Conservation (phyloP, 2,113 vertebrate genomes). For the Pelecanoides urinatrix region DNA sequence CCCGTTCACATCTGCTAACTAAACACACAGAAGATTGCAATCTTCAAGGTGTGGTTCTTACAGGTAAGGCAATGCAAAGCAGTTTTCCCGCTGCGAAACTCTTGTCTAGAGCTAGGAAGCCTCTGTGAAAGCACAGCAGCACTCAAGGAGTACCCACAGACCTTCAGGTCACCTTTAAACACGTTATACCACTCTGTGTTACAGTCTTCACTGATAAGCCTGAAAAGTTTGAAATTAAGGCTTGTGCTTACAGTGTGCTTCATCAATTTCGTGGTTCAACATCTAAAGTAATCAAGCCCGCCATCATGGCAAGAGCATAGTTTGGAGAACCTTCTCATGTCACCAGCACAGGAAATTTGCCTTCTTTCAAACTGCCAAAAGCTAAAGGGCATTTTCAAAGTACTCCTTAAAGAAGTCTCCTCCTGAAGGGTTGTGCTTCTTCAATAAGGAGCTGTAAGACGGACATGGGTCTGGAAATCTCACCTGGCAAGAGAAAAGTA, state of each 20-base stretch:
- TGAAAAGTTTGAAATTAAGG: not conserved
- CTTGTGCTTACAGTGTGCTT: not conserved
- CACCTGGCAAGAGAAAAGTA: not conserved
- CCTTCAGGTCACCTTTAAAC: not conserved
- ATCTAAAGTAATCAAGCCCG: not conserved
- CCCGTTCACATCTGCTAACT: slow-evolving; percentile 85
- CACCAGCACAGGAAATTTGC: not conserved
- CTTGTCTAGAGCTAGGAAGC: not conserved
- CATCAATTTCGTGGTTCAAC: not conserved
- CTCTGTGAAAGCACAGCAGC: not conserved
- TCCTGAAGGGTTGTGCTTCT: not conserved
- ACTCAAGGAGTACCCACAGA: not conserved
- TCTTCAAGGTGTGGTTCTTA: not conserved
- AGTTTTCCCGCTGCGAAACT: not conserved
- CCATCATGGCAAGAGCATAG: not conserved
- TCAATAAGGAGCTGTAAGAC: not conserved
- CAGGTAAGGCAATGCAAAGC: not conserved
- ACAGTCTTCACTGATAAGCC: not conserved
- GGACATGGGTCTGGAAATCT: not conserved
- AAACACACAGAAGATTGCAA: not conserved
- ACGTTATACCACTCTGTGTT: not conserved
- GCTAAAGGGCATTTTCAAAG: not conserved
- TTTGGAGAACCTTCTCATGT: not conserved
- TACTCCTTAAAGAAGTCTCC: not conserved
- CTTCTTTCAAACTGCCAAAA: not conserved